Conservation (phyloP, 2,797 vertebrate genomes). For the Sandelia bainsii region DNA sequence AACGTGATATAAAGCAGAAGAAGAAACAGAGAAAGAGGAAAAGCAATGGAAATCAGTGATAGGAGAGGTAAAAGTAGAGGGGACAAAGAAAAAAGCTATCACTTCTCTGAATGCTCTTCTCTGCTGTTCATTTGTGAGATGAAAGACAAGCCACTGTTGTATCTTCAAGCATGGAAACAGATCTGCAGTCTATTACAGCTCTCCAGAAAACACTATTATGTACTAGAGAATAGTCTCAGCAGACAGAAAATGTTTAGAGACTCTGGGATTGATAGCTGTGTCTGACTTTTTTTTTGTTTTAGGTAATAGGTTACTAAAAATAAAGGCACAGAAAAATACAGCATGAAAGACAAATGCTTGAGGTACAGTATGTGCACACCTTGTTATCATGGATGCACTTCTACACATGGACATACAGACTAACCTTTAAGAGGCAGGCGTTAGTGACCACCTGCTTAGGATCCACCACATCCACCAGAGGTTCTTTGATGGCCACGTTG, state of each 20-base stretch:
- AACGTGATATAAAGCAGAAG: slow-evolving; percentile 8
- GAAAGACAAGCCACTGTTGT: slow-evolving; percentile 55
- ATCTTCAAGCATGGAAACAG: slow-evolving; percentile 49
- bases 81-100: slow-evolving; percentile 46
- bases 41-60: slow-evolving; percentile 15
- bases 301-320: neutral
- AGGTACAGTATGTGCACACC: neutral
- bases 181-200: slow-evolving; percentile 49
- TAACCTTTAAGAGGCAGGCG: slow-evolving; percentile 96
- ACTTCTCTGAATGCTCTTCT: slow-evolving; percentile 53
- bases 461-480: slow-evolving; percentile 97
- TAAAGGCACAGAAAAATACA: neutral
- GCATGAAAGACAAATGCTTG: neutral
- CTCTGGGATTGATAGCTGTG: slow-evolving; percentile 2
- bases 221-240: slow-evolving; percentile 42
- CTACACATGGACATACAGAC: neutral
- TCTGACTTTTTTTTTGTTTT: slow-evolving; percentile 15
- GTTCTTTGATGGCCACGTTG: slow-evolving; percentile 97
- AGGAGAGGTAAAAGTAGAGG: slow-evolving; percentile 25
- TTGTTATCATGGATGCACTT: neutral
- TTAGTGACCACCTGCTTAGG: slow-evolving; percentile 99
- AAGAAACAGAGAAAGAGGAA: neutral
- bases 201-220: slow-evolving; percentile 53
- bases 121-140: slow-evolving; percentile 60
- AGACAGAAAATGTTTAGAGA: slow-evolving; percentile 10